These are phyloP conservation scores for Trichonephila inaurata DNA, from an alignment of 1,140 invertebrate species.

Conservation along the genomic window DNA sequence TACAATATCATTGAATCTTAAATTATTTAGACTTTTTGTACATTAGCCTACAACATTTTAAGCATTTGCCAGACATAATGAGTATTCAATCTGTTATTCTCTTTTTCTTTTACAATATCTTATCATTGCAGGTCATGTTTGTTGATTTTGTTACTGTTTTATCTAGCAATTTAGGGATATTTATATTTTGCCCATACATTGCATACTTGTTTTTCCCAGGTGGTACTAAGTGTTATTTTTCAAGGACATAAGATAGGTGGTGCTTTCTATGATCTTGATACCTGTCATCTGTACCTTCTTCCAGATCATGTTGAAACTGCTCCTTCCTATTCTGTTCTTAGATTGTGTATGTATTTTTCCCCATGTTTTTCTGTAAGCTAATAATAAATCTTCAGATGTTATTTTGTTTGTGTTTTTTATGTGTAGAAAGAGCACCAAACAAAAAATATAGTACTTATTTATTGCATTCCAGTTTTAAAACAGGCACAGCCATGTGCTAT, in stretches of 20 bases:
- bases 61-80: not conserved
- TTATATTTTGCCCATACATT: not conserved
- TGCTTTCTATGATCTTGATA: conserved; percentile 86
- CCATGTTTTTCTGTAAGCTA: too few species aligned
- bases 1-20: too few species aligned
- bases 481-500: conserved; percentile 84
- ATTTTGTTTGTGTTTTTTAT: too few species aligned
- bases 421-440: too few species aligned
- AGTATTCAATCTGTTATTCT: not conserved
- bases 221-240: conserved; percentile 79
- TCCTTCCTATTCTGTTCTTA: conserved; percentile 84
- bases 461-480: conserved; percentile 82
- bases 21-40: not conserved
- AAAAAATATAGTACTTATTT: not conserved
- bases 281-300: conserved; percentile 84
- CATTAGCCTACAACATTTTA: not conserved
- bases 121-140: not conserved
- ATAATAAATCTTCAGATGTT: too few species aligned
- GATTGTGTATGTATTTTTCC: conserved; percentile 79
- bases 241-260: conserved; percentile 84
- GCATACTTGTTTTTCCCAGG: conserved; percentile 66
- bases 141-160: too few species aligned
- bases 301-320: conserved; percentile 84
- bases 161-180: not conserved
- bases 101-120: not conserved